Conservation (phyloP, 2,888 invertebrate genomes). For the Automeris io region DNA sequence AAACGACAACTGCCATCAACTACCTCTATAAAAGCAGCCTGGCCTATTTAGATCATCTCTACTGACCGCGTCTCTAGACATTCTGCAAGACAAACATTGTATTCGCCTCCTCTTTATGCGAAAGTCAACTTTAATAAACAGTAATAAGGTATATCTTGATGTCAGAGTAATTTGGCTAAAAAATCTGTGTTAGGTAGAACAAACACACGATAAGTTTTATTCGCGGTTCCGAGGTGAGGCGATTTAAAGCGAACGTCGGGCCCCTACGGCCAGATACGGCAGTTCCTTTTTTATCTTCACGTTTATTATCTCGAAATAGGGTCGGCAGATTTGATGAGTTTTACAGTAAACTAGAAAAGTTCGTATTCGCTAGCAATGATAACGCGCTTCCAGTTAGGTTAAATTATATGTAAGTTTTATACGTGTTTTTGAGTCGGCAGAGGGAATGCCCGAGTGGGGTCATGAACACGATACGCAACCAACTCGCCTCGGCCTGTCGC, state of each 20-base stretch:
- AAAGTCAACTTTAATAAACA: constrained; percentile 16
- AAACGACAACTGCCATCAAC: constrained; percentile 39
- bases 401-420: no score
- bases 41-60: constrained; percentile 65
- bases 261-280: neutral
- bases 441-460: no score
- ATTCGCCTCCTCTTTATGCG: constrained; percentile 1
- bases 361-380: no score
- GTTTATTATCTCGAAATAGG: neutral
- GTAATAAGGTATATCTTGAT: constrained; percentile 13
- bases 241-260: constrained; percentile 3
- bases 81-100: constrained; percentile 22
- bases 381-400: no score
- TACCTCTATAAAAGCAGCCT: constrained; percentile 50
- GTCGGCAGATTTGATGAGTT: neutral
- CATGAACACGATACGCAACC: no score
- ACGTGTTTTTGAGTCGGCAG: no score
- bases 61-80: constrained; percentile 36
- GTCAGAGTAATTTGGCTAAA: neutral
- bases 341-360: no score
- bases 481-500: no score
- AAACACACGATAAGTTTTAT: constrained; percentile 55
- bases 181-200: constrained; percentile 10
- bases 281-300: constrained; percentile 1
- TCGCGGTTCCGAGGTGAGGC: constrained; percentile 37